phyloP scores from a whole-genome alignment of 2,113 vertebrate species.

The Tringa solitaria region DNA sequence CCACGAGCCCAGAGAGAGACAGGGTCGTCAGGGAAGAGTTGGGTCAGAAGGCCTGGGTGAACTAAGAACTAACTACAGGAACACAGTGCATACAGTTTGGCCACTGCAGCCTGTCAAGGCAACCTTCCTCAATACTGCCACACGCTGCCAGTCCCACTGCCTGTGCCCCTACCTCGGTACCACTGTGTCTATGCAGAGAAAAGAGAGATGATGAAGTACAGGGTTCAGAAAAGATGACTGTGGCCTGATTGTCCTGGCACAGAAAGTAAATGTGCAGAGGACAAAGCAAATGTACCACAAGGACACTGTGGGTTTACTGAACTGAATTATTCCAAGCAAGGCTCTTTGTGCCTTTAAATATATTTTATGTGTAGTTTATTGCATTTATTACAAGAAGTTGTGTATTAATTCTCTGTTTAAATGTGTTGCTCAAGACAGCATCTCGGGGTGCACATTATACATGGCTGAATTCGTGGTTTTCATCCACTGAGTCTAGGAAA shows the following conservation, averaged over 20 bases:
- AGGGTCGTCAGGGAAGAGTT: rapidly evolving
- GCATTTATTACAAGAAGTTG: not conserved
- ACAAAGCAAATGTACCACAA: not conserved
- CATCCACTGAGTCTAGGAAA: not conserved
- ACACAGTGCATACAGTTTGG: not conserved
- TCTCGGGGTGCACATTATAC: not conserved
- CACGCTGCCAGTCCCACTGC: not conserved
- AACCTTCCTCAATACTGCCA: not conserved
- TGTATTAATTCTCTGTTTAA: not conserved
- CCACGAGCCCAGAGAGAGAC: not conserved
- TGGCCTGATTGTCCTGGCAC: not conserved
- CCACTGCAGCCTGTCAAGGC: not conserved
- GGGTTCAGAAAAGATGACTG: not conserved
- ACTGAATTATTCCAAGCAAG: not conserved
- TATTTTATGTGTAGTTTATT: not conserved
- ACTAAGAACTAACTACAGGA: not conserved
- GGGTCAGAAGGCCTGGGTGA: not conserved
- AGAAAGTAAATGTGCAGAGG: not conserved
- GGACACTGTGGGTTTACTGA: not conserved
- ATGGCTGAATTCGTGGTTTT: not conserved
- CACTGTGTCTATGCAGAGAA: not conserved
- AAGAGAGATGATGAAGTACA: not conserved
- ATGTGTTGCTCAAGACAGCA: not conserved
- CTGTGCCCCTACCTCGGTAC: not conserved
- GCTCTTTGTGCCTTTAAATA: not conserved